phyloP scores from a whole-genome alignment of 2,888 invertebrate species.

The Eustalomyia histrio region DNA sequence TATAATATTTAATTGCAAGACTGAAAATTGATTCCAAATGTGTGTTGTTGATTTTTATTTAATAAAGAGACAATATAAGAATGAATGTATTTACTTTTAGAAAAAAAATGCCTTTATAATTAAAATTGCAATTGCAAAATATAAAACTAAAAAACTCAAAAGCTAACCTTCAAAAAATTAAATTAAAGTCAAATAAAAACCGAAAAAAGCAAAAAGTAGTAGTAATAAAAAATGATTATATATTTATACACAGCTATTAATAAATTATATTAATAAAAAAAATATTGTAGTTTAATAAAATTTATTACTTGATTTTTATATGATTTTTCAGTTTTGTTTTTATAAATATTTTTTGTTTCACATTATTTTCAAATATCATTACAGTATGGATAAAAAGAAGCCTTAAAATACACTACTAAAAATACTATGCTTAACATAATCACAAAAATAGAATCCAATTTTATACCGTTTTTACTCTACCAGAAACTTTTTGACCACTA shows the following conservation, averaged over 20 bases:
- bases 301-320: slow-evolving; percentile 13
- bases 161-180: slow-evolving; percentile 39
- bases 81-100: too few relatives aligned
- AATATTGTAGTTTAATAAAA: slow-evolving; percentile 9
- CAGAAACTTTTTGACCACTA: slow-evolving; percentile 15
- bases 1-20: too few relatives aligned
- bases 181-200: slow-evolving; percentile 57
- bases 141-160: slow-evolving; percentile 28
- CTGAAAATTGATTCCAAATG: not conserved
- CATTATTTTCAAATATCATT: slow-evolving; percentile 48
- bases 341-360: slow-evolving; percentile 25
- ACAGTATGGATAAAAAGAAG: slow-evolving; percentile 43
- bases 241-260: slow-evolving; percentile 44
- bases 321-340: slow-evolving; percentile 26
- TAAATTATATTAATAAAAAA: slow-evolving; percentile 27
- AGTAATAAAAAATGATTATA: slow-evolving; percentile 35
- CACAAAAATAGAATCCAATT: slow-evolving; percentile 32
- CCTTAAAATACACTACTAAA: slow-evolving; percentile 40
- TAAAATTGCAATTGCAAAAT: slow-evolving; percentile 42
- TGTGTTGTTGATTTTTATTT: slow-evolving; percentile 17
- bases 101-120: slow-evolving; percentile 33
- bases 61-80: too few relatives aligned
- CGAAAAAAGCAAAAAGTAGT: slow-evolving; percentile 41
- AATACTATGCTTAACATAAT: slow-evolving; percentile 38
- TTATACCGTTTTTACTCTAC: slow-evolving; percentile 36